Evolutionary conservation across 1,140 invertebrate genomes (phyloP), one percentile per base, ranked within the genome.

Genomic region (Lepidurus arcticus): DNA sequence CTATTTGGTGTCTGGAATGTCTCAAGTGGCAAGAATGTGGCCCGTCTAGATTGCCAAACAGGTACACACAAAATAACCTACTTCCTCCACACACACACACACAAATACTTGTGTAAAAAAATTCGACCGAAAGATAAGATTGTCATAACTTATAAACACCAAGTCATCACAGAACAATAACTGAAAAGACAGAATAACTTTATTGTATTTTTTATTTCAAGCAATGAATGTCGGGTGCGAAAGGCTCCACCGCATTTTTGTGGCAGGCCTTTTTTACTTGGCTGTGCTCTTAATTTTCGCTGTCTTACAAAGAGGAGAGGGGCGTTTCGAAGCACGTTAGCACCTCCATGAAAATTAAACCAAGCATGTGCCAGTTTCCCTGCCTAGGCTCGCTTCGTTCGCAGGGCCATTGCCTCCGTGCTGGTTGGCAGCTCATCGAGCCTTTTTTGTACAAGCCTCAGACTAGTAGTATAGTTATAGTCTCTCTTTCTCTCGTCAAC

Each of bases 301-400:
- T 21, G 53, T 16, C 53, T 65, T 65, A 8, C 53, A 21, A n/a
- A 21, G 53, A 13, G 8, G 53, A 9, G 53, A 65, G 53, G 53
- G 53, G 53, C 53, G 53, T 65, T 65, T 65, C 53, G 13, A 65
- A 65, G 13, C 53, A 65, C 53, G 53, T 65, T 65, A 65, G 53
- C 53, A 65, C 53, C 53, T 65, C 53, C 53, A 65, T 65, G 53
- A 65, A 16, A 65, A 65, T 65, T 65, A 65, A 65, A 21, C 53
- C 53, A 65, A 65, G 53, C 53, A 65, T 65, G 53, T 65, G 53
- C 53, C 53, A 65, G 53, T 65, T 65, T 65, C 53, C 53, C 3
- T 65, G 53, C 53, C 53, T 65, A 65, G 53, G 53, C 53, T 65
- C 53, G 53, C 53, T 65, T 65, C 53, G n/a, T 65, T 65, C 53